These are phyloP conservation scores for Plagodis dolabraria DNA, from an alignment of 2,888 invertebrate genomes.

Conservation along the genomic window DNA sequence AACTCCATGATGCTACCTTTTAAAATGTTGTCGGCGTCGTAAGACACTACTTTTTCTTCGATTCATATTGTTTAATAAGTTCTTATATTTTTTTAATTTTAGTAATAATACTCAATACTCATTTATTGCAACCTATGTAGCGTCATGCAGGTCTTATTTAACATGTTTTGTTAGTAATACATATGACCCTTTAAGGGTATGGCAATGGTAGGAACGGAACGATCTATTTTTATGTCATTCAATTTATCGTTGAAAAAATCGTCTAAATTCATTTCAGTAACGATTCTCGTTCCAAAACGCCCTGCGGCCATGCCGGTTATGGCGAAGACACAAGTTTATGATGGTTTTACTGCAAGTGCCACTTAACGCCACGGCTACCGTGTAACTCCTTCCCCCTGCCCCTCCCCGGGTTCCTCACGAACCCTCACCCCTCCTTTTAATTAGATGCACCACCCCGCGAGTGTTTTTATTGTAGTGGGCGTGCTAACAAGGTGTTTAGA, in stretches of 20 bases:
- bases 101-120: too few species aligned
- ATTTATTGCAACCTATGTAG: too few species aligned
- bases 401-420: slow-evolving; percentile 9
- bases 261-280: too few species aligned
- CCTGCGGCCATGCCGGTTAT: slow-evolving; percentile 59
- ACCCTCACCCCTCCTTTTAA: slow-evolving; percentile 33
- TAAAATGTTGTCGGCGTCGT: too few species aligned
- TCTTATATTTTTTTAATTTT: too few species aligned
- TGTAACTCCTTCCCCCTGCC: slow-evolving; percentile 17
- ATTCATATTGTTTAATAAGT: too few species aligned
- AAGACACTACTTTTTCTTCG: too few species aligned
- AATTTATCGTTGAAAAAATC: too few species aligned
- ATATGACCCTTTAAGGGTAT: background rate
- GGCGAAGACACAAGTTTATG: slow-evolving; percentile 77
- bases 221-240: too few species aligned
- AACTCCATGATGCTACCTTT: too few species aligned
- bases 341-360: slow-evolving; percentile 79
- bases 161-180: background rate
- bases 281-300: slow-evolving; percentile 32
- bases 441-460: slow-evolving; percentile 41
- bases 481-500: slow-evolving; percentile 37
- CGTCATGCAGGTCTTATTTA: too few species aligned
- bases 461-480: slow-evolving; percentile 34
- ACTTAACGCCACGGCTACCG: slow-evolving; percentile 69
- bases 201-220: too few species aligned